Evolutionary conservation across 2,113 vertebrate species (phyloP).

Genomic region (Hippolais icterina): DNA sequence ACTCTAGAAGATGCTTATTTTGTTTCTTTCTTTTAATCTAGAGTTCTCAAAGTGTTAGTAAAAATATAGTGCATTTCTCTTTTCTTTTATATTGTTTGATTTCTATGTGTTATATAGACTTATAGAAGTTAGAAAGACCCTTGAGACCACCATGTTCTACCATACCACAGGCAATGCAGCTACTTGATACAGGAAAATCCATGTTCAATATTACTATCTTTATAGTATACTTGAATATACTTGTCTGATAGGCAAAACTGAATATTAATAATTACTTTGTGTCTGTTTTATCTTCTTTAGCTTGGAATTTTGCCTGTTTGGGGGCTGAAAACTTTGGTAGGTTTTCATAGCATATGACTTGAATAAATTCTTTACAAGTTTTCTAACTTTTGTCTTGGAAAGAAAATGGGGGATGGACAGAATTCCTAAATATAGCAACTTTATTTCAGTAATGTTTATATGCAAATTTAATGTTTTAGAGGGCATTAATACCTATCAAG

Average conservation of each 20-base stretch:
- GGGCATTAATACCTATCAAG: background rate
- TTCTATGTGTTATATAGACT: background rate
- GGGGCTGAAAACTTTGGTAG: background rate
- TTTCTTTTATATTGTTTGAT: background rate
- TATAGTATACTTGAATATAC: too few relatives aligned
- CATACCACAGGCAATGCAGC: conserved; percentile 6
- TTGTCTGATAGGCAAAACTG: conserved; percentile 30
- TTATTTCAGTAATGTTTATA: background rate
- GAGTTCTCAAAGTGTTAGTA: background rate
- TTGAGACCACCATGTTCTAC: background rate
- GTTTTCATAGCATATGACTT: background rate
- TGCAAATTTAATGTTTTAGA: background rate
- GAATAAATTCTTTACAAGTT: background rate
- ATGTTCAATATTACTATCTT: background rate
- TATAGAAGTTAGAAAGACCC: background rate
- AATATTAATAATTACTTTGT: conserved; percentile 38
- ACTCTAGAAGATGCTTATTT: background rate
- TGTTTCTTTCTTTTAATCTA: background rate
- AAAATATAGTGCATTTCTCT: background rate
- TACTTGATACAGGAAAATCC: conserved; percentile 29
- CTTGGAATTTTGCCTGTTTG: background rate
- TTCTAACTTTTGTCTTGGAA: background rate
- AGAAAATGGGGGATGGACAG: background rate
- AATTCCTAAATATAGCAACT: background rate
- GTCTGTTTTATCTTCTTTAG: background rate